A percentile compares a stretch with the other conserved stretches of the same genome.
These are phyloP conservation scores for Acanthornis magna DNA, from an alignment of 2,797 vertebrate species.

Conservation along the genomic window DNA sequence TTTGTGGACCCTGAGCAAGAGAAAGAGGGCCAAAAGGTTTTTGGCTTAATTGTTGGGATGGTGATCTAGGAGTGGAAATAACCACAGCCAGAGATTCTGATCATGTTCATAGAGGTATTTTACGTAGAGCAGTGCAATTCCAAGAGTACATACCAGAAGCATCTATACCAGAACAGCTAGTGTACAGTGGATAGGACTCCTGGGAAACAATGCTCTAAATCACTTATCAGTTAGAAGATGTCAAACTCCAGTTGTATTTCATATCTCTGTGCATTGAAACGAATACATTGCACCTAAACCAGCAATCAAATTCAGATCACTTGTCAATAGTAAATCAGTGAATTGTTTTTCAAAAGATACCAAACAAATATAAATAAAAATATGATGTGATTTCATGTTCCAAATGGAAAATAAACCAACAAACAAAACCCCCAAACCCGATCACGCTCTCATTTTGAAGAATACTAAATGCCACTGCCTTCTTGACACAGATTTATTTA, in stretches of 20 bases:
- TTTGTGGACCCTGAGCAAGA: background rate
- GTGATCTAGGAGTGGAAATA: background rate
- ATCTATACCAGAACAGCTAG: background rate
- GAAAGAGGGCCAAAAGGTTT: background rate
- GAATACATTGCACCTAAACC: background rate
- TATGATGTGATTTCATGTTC: background rate
- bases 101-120: background rate
- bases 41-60: background rate
- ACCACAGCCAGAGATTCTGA: background rate
- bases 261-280: background rate
- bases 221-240: background rate
- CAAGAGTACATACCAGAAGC: background rate
- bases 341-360: background rate
- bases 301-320: background rate
- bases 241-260: background rate
- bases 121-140: background rate
- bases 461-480: background rate
- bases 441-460: background rate
- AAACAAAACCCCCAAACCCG: accelerated
- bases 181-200: background rate
- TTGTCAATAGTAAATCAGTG: background rate
- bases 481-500: background rate
- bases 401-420: background rate
- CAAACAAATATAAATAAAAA: background rate
- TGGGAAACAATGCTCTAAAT: background rate